These are phyloP conservation scores for Sinocyclocheilus anshuiensis DNA, from an alignment of 2,113 vertebrate genomes.

Conservation along the genomic window DNA sequence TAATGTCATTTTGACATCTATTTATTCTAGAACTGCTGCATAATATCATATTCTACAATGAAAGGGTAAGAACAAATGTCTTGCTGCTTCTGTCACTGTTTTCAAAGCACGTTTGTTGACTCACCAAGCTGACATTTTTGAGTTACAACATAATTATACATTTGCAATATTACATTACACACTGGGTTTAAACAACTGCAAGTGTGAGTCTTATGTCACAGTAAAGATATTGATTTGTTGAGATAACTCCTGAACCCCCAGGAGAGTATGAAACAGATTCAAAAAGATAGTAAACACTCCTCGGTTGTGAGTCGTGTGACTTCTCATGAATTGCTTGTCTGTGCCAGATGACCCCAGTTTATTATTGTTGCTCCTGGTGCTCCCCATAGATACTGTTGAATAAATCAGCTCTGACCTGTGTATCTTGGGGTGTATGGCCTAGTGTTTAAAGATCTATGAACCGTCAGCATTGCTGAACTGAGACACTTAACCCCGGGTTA, in stretches of 20 bases:
- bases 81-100: background rate
- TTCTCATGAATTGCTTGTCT: background rate
- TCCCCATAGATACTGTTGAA: conserved; percentile 2
- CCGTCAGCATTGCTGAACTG: background rate
- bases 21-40: background rate
- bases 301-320: background rate
- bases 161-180: background rate
- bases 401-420: conserved; percentile 17
- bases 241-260: background rate
- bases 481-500: background rate
- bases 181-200: conserved; percentile 2
- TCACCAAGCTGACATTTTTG: conserved; percentile 26
- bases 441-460: background rate
- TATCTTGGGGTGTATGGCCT: conserved; percentile 6
- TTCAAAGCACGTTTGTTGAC: conserved; percentile 9
- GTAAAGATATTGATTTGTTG: background rate
- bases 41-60: conserved; percentile 2
- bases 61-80: background rate
- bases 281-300: background rate
- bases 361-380: conserved; percentile 2
- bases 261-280: background rate
- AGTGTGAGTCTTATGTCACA: background rate
- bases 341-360: conserved; percentile 19
- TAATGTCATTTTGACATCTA: conserved; percentile 19
- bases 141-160: conserved; percentile 13